phyloP scores from a whole-genome alignment of 2,888 invertebrate genomes.

The Lumbricus terrestris region DNA sequence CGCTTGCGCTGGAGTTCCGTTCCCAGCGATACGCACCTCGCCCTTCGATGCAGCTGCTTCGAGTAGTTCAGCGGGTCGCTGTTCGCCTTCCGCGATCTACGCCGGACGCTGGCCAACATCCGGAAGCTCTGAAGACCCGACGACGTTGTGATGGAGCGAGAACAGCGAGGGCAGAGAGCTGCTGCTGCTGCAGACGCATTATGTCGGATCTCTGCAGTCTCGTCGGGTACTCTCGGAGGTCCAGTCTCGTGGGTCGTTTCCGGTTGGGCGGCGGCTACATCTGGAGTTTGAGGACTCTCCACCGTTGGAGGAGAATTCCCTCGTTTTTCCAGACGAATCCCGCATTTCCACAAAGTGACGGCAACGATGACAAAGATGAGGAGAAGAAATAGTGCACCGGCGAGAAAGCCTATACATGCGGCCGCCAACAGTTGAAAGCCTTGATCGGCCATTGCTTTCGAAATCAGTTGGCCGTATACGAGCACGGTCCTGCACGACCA shows the following conservation, averaged over 20 bases:
- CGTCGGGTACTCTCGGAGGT: not conserved
- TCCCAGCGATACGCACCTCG: not conserved
- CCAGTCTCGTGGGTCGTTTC: not conserved
- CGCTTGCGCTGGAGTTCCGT: not conserved
- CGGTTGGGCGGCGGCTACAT: not conserved
- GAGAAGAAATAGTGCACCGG: not conserved
- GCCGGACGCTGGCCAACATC: not conserved
- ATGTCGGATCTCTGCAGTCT: not conserved
- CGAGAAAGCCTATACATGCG: not conserved
- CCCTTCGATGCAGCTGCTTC: not conserved
- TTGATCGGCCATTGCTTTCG: not conserved
- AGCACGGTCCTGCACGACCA: not conserved
- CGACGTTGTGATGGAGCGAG: not conserved
- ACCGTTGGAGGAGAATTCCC: not conserved
- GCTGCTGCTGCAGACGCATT: too few relatives aligned
- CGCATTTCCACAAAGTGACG: not conserved
- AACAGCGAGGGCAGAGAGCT: not conserved
- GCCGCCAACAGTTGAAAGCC: too few relatives aligned
- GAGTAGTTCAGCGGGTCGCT: not conserved
- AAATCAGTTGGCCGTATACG: not conserved
- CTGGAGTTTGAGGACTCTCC: not conserved
- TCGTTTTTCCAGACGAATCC: not conserved
- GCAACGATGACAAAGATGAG: not conserved
- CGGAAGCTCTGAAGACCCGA: not conserved
- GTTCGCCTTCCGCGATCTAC: not conserved